Conservation (phyloP, 2,113 vertebrate species). For the Dasyprocta punctata region DNA sequence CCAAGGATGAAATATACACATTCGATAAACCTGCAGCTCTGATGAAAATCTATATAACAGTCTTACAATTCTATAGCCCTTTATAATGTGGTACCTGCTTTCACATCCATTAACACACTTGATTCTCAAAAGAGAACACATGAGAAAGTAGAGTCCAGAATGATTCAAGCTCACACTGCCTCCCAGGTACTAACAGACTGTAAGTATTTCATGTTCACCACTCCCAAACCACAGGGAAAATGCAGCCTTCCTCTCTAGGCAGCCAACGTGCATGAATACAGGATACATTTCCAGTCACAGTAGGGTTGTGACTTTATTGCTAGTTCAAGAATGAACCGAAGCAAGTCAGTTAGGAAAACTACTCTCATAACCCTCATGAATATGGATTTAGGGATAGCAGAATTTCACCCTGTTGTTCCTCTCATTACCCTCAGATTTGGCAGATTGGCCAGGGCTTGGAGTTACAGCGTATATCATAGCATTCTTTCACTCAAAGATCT, state of each 20-base stretch:
- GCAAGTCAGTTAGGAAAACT: neutral
- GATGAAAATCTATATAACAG: constrained; percentile 53
- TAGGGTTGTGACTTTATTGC: neutral
- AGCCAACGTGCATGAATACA: neutral
- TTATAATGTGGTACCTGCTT: constrained; percentile 39
- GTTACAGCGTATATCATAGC: neutral
- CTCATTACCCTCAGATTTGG: neutral
- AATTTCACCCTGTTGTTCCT: neutral
- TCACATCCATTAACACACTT: constrained; percentile 54
- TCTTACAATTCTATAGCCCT: neutral
- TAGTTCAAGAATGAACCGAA: neutral
- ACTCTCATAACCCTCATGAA: neutral
- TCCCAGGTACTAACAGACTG: neutral
- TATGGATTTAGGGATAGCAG: neutral
- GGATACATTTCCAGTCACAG: neutral
- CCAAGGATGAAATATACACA: constrained; percentile 65
- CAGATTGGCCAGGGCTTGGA: neutral
- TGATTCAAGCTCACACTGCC: neutral
- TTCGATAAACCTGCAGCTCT: constrained; percentile 8
- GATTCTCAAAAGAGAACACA: constrained; percentile 28
- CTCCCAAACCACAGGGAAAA: neutral
- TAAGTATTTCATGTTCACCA: neutral
- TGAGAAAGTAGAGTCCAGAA: neutral
- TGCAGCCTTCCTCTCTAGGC: neutral
- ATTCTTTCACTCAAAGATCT: neutral